Evolutionary conservation across 1,140 invertebrate species (phyloP), one percentile per base, ranked within the genome.

Genomic region (Trichonephila clavipes): DNA sequence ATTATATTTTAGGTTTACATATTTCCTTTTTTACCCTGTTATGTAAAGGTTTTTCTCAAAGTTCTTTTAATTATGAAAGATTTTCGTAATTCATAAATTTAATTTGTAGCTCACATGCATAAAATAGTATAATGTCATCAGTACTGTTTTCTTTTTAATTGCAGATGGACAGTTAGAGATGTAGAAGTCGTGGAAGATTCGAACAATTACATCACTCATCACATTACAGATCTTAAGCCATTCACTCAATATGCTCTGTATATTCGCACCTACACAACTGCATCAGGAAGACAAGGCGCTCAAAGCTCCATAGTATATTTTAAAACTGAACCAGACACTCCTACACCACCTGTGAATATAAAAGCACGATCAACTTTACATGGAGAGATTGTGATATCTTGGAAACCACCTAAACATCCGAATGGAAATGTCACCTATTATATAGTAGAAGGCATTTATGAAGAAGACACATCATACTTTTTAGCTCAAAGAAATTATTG

Each of bases 161-260:
- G 6, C 40, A 96, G 96, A 19, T 97, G 96, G 96, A 95, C 95
- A 10, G 96, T 96, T 5, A 95, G 96, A 94, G 96, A 97, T 95
- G 95, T 94, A 24, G 94, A 95, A 69, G 51, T 83, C 21, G 77
- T 58, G 5, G 89, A 93, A 44, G 86, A 93, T 21, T 95, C 59
- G 94, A 95, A 40, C 90, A 95, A 59, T 58, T 90, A 44, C 93
- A 95, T 8, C 95, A 96, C 93, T 96, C 97, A 24, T 51, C 94
- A 94, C n/a, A 95, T 98, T 18, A 95, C 96, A 0, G 95, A 96
- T 10, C 96, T 99, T 12, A 97, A 97, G 94, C 97, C 98, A 0
- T 98, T 97, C 95, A 99, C 98, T 0, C 97, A 97, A 88, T 99
- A 99, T 96, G 98, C 98, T 1, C 97, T 97, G 94, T 99, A 98